Conservation (phyloP, 2,888 invertebrate species). For the Synanthedon formicaeformis region DNA sequence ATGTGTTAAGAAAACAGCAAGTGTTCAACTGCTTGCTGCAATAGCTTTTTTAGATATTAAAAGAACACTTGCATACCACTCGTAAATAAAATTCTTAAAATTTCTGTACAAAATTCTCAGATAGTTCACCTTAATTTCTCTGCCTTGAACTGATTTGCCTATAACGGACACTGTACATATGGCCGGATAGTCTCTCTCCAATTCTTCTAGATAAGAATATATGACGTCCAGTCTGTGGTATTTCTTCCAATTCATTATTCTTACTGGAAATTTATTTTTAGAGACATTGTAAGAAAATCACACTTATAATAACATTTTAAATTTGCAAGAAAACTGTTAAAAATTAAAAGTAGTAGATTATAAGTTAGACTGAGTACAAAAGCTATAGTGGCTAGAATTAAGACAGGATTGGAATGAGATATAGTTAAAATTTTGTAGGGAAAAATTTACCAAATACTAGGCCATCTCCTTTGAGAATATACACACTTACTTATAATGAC, state of each 20-base stretch:
- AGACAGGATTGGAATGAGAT: too few species aligned
- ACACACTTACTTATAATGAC: too few species aligned
- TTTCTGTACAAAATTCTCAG: not conserved
- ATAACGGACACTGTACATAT: conserved; percentile 80
- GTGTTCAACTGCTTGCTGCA: too few species aligned
- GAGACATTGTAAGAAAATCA: too few species aligned
- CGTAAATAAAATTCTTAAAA: not conserved
- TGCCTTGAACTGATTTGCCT: conserved; percentile 81
- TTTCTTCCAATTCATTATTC: conserved; percentile 78
- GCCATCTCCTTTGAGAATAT: too few species aligned
- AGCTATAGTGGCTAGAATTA: too few species aligned
- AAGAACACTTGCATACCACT: not conserved
- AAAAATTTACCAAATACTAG: too few species aligned
- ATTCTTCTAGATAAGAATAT: conserved; percentile 79
- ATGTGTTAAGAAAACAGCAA: too few species aligned
- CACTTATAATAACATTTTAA: too few species aligned
- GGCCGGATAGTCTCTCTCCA: conserved; percentile 80
- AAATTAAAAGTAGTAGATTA: not conserved
- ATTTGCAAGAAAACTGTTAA: not conserved
- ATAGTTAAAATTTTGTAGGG: too few species aligned
- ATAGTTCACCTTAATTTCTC: conserved; percentile 75
- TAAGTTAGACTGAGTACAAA: not conserved
- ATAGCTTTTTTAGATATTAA: too few species aligned
- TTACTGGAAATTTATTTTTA: conserved; percentile 20
- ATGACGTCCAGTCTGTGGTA: conserved; percentile 83